phyloP scores from a whole-genome alignment of 1,140 invertebrate species.

The Scylla paramamosain region DNA sequence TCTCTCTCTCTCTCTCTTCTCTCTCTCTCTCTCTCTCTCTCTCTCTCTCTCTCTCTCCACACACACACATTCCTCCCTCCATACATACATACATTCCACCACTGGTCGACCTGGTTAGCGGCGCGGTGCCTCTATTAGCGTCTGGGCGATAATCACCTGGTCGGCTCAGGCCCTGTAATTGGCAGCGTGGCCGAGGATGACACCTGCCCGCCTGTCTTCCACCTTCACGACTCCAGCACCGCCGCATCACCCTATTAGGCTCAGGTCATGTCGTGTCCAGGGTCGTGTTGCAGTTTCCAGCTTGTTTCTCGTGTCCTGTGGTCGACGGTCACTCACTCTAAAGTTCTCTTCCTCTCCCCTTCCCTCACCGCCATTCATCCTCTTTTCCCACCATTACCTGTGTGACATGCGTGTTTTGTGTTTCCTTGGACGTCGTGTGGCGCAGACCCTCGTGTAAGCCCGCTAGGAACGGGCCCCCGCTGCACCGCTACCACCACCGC shows the following conservation, averaged over 20 bases:
- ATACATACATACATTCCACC: not conserved
- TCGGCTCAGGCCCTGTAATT: not conserved
- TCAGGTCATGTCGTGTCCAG: not conserved
- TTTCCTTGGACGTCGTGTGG: not conserved
- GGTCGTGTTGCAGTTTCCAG: not conserved
- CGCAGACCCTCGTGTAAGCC: too few relatives aligned
- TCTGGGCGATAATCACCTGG: not conserved
- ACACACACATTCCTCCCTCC: not conserved
- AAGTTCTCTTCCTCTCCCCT: not conserved
- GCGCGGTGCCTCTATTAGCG: not conserved
- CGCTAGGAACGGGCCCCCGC: too few relatives aligned
- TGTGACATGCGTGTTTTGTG: not conserved
- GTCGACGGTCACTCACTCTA: not conserved
- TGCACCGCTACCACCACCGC: too few relatives aligned
- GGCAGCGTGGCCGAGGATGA: not conserved
- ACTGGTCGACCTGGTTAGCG: not conserved
- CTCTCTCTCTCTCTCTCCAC: too few relatives aligned
- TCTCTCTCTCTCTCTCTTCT: too few relatives aligned
- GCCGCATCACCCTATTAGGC: not conserved
- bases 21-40: too few relatives aligned
- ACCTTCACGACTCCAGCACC: not conserved
- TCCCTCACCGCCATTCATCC: not conserved
- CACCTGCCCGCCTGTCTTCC: not conserved
- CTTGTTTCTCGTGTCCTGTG: not conserved
- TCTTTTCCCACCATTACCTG: not conserved